A percentile compares a stretch with the other conserved stretches of the same genome.
phyloP scores from a whole-genome alignment of 2,888 invertebrate genomes.

The Pheosia gnoma region DNA sequence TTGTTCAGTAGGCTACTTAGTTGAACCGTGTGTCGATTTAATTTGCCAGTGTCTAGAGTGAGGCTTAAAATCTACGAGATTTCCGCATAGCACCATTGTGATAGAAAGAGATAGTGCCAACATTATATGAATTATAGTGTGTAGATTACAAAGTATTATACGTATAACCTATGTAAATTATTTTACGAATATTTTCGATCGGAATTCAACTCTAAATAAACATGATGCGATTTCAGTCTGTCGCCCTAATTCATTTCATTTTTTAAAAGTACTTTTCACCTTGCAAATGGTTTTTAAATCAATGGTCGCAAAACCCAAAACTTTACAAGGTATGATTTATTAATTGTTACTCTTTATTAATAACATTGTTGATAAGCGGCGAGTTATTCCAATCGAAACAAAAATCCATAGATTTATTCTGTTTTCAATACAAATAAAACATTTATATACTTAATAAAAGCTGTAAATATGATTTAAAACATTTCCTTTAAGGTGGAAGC shows the following conservation, averaged over 20 bases:
- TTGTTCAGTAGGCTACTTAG: not conserved
- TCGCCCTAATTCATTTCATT: no score
- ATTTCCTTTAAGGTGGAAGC: no score
- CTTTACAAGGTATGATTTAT: not conserved
- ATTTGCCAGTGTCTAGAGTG: not conserved
- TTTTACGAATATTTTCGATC: not conserved
- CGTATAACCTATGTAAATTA: not conserved
- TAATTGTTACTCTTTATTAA: no score
- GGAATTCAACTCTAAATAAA: not conserved
- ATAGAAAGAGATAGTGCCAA: conserved; percentile 80
- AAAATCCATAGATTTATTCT: conserved; percentile 12
- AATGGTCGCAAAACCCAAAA: not conserved
- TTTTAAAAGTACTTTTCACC: no score
- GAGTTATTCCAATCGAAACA: not conserved
- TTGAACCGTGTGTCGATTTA: not conserved
- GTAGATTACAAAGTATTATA: conserved; percentile 25
- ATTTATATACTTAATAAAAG: conserved; percentile 13
- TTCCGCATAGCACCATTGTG: conserved; percentile 71
- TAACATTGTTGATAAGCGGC: no score
- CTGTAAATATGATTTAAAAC: conserved; percentile 37
- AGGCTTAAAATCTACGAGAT: conserved; percentile 27
- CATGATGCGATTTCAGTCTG: no score
- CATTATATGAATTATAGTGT: conserved; percentile 33
- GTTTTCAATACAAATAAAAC: conserved; percentile 18
- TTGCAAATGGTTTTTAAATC: no score